A percentile compares a stretch with the other conserved stretches of the same genome.
phyloP scores from a whole-genome alignment of 2,888 invertebrate genomes.

The Ischnura elegans region DNA sequence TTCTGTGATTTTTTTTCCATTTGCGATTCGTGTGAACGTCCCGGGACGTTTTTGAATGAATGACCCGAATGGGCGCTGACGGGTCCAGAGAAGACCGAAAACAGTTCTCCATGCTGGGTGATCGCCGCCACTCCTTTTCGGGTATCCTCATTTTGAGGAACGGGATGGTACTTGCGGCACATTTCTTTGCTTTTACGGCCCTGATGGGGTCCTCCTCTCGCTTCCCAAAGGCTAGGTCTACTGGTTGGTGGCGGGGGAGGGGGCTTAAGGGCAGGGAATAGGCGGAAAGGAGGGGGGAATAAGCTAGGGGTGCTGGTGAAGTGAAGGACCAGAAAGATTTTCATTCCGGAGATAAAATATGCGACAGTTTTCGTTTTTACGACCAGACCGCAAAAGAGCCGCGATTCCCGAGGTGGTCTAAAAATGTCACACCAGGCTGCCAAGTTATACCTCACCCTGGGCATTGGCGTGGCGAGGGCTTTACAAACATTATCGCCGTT shows the following conservation, averaged over 20 bases:
- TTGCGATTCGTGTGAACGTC: background rate
- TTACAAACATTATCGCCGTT: conserved; percentile 5
- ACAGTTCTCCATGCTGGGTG: background rate
- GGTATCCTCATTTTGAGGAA: background rate
- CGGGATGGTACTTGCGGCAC: background rate
- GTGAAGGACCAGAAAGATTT: background rate
- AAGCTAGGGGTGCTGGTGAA: background rate
- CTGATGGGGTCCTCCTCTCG: background rate
- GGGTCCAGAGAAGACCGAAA: background rate
- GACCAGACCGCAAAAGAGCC: background rate
- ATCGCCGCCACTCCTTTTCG: background rate
- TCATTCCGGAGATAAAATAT: background rate
- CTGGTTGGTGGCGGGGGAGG: no score
- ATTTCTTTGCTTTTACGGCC: background rate
- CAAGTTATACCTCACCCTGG: background rate
- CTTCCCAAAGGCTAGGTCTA: background rate
- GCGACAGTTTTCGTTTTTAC: conserved; percentile 2
- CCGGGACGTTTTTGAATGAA: background rate
- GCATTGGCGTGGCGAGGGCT: conserved; percentile 7
- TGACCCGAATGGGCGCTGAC: background rate
- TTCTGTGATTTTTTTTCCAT: no score
- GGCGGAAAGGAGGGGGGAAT: background rate
- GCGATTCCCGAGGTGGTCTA: background rate
- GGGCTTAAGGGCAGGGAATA: background rate
- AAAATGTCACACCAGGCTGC: background rate